Evolutionary conservation across 2,113 vertebrate species (phyloP).

Genomic region (Psittacara wagleri): DNA sequence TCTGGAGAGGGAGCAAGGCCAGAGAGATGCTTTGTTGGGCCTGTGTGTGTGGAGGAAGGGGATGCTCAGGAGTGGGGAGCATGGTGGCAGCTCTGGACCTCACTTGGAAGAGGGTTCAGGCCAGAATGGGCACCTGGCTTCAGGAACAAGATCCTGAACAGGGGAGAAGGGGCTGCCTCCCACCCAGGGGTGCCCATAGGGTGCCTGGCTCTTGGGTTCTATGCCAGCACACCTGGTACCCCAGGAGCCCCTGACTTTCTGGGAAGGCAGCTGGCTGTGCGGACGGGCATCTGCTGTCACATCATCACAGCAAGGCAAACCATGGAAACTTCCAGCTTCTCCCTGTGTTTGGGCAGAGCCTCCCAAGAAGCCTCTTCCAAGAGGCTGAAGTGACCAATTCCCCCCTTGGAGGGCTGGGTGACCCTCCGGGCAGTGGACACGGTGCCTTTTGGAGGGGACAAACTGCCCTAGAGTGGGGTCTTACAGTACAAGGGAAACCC

Average conservation of each 20-base stretch:
- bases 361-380: background rate
- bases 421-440: accelerated
- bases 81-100: background rate
- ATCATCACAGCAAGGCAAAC: background rate
- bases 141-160: background rate
- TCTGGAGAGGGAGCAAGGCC: background rate
- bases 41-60: accelerated
- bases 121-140: accelerated
- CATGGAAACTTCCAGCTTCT: background rate
- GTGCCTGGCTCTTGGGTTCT: background rate
- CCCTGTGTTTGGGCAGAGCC: accelerated
- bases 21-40: background rate
- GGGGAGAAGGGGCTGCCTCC: background rate
- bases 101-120: accelerated
- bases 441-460: accelerated
- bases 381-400: background rate
- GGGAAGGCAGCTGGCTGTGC: background rate
- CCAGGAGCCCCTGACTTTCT: background rate
- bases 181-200: background rate
- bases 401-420: background rate
- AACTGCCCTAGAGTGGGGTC: background rate
- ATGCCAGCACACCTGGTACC: accelerated
- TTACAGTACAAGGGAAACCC: accelerated
- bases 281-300: accelerated
- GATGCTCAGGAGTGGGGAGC: background rate